These are phyloP conservation scores for Tokudaia muenninki DNA, from an alignment of 2,797 vertebrate genomes.

Conservation along the genomic window DNA sequence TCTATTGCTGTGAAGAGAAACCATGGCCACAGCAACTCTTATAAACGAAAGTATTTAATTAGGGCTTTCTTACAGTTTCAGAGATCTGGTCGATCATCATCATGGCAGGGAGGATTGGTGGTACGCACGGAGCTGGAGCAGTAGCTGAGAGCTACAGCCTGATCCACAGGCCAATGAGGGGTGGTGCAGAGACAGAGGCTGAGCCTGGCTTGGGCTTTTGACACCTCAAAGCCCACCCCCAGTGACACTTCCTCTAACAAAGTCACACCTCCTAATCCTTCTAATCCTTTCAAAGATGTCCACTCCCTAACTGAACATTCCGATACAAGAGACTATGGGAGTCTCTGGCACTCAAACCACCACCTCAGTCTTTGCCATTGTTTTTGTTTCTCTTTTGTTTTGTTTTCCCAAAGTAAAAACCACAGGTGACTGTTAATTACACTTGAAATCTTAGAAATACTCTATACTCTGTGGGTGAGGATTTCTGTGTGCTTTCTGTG, in stretches of 20 bases:
- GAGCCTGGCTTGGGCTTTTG: not conserved
- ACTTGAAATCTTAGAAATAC: not conserved
- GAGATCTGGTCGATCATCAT: not conserved
- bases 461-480: not conserved
- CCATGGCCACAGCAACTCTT: not conserved
- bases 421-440: not conserved
- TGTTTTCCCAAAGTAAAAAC: constrained; percentile 10
- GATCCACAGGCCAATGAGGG: not conserved
- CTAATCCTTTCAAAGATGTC: not conserved
- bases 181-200: not conserved
- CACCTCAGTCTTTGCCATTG: not conserved
- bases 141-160: not conserved
- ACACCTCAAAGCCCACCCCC: not conserved
- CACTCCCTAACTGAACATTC: not conserved
- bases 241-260: not conserved
- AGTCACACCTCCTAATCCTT: not conserved
- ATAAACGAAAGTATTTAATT: not conserved
- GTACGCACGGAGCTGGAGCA: rapidly evolving
- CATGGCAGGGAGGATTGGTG: no score
- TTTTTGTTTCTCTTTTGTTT: not conserved
- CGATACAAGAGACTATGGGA: not conserved
- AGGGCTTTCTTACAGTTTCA: not conserved
- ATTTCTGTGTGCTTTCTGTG: not conserved
- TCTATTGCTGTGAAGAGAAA: not conserved
- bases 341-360: not conserved